Evolutionary conservation across 1,140 invertebrate genomes (phyloP).

Genomic region (Drosophila equinoxialis): DNA sequence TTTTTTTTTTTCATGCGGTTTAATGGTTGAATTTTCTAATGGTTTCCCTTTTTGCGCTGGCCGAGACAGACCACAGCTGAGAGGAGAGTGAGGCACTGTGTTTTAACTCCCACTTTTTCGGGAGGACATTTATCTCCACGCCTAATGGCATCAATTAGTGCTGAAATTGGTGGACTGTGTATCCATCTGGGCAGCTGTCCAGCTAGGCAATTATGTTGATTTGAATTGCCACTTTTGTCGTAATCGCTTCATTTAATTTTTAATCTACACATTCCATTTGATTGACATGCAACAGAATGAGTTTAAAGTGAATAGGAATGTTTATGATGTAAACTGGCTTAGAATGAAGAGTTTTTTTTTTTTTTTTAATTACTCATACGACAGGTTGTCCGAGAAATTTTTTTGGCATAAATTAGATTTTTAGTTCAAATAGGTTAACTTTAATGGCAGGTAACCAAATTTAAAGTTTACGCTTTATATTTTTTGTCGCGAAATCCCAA

Average conservation of each 20-base stretch:
- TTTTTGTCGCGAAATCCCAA: conserved; percentile 12
- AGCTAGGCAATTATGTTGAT: conserved; percentile 42
- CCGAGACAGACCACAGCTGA: neutral
- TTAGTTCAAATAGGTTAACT: too few relatives aligned
- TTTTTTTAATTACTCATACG: neutral
- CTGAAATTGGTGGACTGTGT: conserved; percentile 21
- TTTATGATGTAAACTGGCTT: neutral
- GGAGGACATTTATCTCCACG: conserved; percentile 30
- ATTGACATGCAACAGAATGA: neutral
- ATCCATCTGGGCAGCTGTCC: conserved; percentile 18
- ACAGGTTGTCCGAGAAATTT: neutral
- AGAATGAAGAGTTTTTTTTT: too few relatives aligned
- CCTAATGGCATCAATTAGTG: conserved; percentile 60
- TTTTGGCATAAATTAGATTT: too few relatives aligned
- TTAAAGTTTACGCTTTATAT: conserved; percentile 18
- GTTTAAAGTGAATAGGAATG: neutral
- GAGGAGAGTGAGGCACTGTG: neutral
- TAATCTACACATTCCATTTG: conserved; percentile 4
- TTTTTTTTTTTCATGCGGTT: neutral
- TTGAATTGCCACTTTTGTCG: neutral
- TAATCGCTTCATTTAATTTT: conserved; percentile 26
- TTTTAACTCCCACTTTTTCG: neutral
- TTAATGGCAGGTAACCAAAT: too few relatives aligned
- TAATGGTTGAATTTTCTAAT: conserved; percentile 27
- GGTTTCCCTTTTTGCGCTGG: conserved; percentile 29